Percentiles rank a stretch among this genome's conserved stretches.
These are phyloP conservation scores for Apteryx owenii DNA, from an alignment of 2,113 vertebrate species.

Conservation along the genomic window DNA sequence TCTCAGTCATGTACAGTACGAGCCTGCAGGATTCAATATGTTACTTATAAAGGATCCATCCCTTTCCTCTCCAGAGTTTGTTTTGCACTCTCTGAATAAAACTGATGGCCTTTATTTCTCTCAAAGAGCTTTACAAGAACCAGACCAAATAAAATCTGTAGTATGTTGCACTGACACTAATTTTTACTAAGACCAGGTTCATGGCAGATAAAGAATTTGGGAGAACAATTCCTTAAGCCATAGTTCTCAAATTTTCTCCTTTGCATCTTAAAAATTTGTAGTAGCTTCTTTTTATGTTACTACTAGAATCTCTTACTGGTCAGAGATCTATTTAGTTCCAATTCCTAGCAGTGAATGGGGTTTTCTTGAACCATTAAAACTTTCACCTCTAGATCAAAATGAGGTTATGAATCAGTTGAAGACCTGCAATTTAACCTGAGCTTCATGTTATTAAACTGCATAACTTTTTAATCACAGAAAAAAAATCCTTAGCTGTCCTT, in stretches of 20 bases:
- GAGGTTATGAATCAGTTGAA: neutral
- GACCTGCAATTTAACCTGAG: neutral
- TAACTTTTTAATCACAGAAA: neutral
- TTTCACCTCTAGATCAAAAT: neutral
- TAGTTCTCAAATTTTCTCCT: neutral
- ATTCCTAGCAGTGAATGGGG: neutral
- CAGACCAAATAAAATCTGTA: neutral
- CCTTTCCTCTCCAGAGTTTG: neutral
- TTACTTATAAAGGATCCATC: neutral
- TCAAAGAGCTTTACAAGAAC: neutral
- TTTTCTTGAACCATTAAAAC: neutral
- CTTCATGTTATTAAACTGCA: neutral
- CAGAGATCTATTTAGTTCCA: neutral
- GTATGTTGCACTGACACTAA: neutral
- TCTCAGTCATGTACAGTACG: neutral
- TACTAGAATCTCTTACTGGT: neutral
- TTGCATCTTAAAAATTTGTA: neutral
- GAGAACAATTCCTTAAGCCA: neutral
- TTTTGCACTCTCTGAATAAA: neutral
- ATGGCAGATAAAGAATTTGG: neutral
- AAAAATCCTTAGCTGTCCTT: neutral
- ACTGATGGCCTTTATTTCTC: neutral
- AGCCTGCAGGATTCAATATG: neutral
- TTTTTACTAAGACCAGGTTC: neutral
- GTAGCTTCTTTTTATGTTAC: neutral